Conservation (phyloP, 2,888 invertebrate genomes). For the Pachycephus smyrnensis region DNA sequence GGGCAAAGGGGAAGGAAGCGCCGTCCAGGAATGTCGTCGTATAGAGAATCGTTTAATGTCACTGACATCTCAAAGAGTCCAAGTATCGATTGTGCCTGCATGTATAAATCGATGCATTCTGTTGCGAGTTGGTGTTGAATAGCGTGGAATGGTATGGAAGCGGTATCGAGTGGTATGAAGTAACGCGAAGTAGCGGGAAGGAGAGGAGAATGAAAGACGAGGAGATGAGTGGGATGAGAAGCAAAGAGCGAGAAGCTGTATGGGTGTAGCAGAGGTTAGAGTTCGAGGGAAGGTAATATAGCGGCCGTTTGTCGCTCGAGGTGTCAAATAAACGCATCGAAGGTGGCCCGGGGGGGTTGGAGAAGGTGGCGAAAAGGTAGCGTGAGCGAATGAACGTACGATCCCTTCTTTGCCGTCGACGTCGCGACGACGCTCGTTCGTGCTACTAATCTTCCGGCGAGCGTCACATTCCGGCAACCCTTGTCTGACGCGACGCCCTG, state of each 20-base stretch:
- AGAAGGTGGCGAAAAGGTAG: not conserved
- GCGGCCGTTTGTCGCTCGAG: constrained; percentile 60
- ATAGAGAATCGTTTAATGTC: not conserved
- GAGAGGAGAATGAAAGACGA: constrained; percentile 7
- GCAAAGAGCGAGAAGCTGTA: constrained; percentile 8
- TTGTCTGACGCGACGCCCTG: constrained; percentile 11
- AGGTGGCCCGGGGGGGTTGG: constrained; percentile 31
- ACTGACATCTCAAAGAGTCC: not conserved
- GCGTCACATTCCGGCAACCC: constrained; percentile 43
- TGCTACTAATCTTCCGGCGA: constrained; percentile 28
- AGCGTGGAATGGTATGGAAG: not conserved
- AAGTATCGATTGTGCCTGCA: not conserved
- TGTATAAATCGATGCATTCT: not conserved
- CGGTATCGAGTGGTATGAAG: not conserved
- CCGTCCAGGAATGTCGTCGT: not conserved
- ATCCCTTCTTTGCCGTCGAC: constrained; percentile 6
- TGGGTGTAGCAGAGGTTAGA: constrained; percentile 5
- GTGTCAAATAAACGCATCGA: constrained; percentile 63
- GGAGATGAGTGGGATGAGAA: constrained; percentile 1
- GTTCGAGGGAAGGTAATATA: constrained; percentile 58
- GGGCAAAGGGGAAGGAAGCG: not conserved
- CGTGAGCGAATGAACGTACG: not conserved
- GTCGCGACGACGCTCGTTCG: constrained; percentile 23
- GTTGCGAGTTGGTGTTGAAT: not conserved
- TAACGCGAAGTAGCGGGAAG: constrained; percentile 12